phyloP scores from a whole-genome alignment of 2,888 invertebrate genomes.

The Fragum fragum region DNA sequence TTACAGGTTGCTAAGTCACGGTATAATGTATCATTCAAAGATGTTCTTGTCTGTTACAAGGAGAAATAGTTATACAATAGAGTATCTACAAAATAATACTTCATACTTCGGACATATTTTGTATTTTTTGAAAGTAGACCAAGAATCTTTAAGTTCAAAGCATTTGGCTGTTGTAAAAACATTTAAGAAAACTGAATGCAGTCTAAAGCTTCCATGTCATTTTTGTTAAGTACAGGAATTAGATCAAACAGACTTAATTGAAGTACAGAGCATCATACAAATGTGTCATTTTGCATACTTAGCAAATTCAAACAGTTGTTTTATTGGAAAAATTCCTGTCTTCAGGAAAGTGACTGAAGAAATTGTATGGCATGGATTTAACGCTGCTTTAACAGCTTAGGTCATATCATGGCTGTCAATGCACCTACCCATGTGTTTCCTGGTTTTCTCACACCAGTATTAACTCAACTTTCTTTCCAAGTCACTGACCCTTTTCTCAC shows the following conservation, averaged over 20 bases:
- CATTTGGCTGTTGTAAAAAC: conserved; percentile 30
- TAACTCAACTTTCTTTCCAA: conserved; percentile 7
- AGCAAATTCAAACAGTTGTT: conserved; percentile 28
- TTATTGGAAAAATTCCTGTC: conserved; percentile 34
- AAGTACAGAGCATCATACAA: background rate
- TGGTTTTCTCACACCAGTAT: conserved; percentile 7
- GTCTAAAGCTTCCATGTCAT: conserved; percentile 32
- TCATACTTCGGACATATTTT: conserved; percentile 28
- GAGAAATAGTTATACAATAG: conserved; percentile 34
- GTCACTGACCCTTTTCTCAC: background rate
- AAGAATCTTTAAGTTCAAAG: conserved; percentile 20
- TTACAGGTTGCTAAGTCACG: conserved; percentile 24
- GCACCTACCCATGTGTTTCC: background rate
- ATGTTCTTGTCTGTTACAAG: conserved; percentile 32
- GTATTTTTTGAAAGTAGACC: conserved; percentile 31
- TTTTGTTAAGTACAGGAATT: conserved; percentile 3
- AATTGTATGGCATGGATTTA: background rate
- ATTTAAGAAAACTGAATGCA: conserved; percentile 27
- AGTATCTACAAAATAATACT: conserved; percentile 14
- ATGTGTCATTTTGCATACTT: conserved; percentile 32
- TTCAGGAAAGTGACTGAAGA: conserved; percentile 29
- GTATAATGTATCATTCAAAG: conserved; percentile 34
- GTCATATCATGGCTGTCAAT: too few species aligned
- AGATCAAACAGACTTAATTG: too few species aligned
- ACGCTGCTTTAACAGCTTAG: too few species aligned